Base-by-base conservation (phyloP, 2,888 invertebrate species). In the Lithophane leautieri region DNA sequence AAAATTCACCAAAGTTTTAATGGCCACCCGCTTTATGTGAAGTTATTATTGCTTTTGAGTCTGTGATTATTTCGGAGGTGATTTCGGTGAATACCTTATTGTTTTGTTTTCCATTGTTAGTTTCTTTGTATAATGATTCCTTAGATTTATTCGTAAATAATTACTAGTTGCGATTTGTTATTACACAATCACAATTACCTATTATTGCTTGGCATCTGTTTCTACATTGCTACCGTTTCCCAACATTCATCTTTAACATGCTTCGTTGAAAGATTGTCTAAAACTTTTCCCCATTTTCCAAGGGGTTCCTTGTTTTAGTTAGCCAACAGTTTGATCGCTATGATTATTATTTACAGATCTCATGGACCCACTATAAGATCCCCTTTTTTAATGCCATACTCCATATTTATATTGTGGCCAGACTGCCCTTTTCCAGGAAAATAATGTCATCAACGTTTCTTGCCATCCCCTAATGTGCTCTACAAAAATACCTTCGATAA, bases 1-100 rank as follows among this genome's bases (percentile, higher is more conserved):
- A 83, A 88, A 86, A 82, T 88, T 87, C 79, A 81, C 71, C 67
- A 76, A 87, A 87, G 85, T 87, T 85, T 85, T 79, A 86, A 87
- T 73, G 73, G 76, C 40, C 73, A 40, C 25, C 60, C 61, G 60
- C 60, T 68, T 65, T 73, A 63, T 47, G 67, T 42, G 12, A 65
- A 82, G 82, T 85, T 75, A 42, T 69, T 78, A 72, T 72, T 72
- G 71, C 71, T 75, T 84, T 79, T 65, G 70, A 54, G 42, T 65
- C 34, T 28, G 16, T 22, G 34, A 56, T 69, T 47, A 68, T 58
- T 70, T 70, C 16, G 14, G 28, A 60, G 61, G 70, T 70, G 56
- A 42, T 47, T 73, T 47, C 11, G 19, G 34, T 60, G 8, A 47
- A 44, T 65, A 8, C 19, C 25, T 50, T 0, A 25, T 61, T 60